Base-by-base conservation (phyloP, 2,797 vertebrate genomes). In the Ataeniobius toweri region DNA sequence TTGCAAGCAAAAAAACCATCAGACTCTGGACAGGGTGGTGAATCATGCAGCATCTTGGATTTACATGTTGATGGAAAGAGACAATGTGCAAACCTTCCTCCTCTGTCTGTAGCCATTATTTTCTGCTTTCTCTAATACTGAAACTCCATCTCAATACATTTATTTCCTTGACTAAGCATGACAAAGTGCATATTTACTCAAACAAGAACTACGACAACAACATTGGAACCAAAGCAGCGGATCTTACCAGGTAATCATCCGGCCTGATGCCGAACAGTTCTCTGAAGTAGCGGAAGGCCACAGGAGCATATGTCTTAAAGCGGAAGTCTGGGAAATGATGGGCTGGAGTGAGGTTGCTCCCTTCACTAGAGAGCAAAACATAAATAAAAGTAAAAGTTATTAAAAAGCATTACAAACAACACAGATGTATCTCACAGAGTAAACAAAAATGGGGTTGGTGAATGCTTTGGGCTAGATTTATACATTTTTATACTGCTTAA, bases 291-390 rank as follows among this genome's bases (percentile, higher is more conserved):
- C 98, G 97, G 87, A 99, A 99, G 75, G 98, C 98, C 71, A 99
- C 97, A 0, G 98, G 98, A 20, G 98, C 98, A 0, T 99, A 99
- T 0, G 98, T 99, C 92, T 99, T 99, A 94, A 99, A 99, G 82
- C 98, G 95, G 95, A 99, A 99, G 94, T 99, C 98, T 0, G 98
- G 97, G 63, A 96, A 99, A 88, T 99, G 98, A 91, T 99, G 98
- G 3, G 98, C 98, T 0, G 98, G 98, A 56, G 98, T 99, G 83
- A 99, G 96, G 81, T 99, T 99, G 89, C 98, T 99, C 79, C 98
- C 98, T 95, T 99, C 98, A 0, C 98, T 99, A 10, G 46, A 89
- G n/a, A 5, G 24, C 0, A 80, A n/a, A 76, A 80, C 6, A 76
- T 67, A 12, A 72, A 10, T 26, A 36, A 71, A 3, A 36, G 36